phyloP scores from a whole-genome alignment of 2,113 vertebrate species.

The Oreochromis aureus region DNA sequence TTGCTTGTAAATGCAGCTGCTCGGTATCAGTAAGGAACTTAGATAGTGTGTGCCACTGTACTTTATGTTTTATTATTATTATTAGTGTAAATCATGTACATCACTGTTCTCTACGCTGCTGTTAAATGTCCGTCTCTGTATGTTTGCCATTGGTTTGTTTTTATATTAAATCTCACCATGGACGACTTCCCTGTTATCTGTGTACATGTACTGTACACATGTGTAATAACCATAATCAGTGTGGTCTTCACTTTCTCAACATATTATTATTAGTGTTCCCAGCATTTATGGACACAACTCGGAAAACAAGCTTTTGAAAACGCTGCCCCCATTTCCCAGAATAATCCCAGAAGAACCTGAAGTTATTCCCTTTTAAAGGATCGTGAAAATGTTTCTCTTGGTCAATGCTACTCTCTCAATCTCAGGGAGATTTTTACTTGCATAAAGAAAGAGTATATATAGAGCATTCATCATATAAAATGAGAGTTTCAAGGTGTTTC shows the following conservation, averaged over 20 bases:
- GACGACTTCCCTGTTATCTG: not conserved
- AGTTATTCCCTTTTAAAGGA: not conserved
- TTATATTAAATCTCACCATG: not conserved
- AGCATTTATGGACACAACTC: not conserved
- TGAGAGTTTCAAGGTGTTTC: not conserved
- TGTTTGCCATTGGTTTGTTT: not conserved
- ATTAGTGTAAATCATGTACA: not conserved
- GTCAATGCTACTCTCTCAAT: not conserved
- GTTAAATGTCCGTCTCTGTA: not conserved
- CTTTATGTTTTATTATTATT: not conserved
- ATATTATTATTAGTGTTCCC: not conserved
- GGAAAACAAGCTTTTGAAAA: not conserved
- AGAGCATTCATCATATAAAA: not conserved
- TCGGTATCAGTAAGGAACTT: not conserved
- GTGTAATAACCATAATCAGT: not conserved
- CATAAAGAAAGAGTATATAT: not conserved
- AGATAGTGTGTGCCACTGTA: not conserved
- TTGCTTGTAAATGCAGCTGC: not conserved
- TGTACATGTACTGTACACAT: not conserved
- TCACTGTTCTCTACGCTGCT: not conserved
- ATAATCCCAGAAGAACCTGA: not conserved
- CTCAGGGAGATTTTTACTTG: not conserved
- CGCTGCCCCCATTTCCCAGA: not conserved
- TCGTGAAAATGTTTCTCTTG: not conserved
- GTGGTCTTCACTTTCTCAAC: not conserved